Conservation (phyloP, 2,888 invertebrate species). For the Ochlodes sylvanus region DNA sequence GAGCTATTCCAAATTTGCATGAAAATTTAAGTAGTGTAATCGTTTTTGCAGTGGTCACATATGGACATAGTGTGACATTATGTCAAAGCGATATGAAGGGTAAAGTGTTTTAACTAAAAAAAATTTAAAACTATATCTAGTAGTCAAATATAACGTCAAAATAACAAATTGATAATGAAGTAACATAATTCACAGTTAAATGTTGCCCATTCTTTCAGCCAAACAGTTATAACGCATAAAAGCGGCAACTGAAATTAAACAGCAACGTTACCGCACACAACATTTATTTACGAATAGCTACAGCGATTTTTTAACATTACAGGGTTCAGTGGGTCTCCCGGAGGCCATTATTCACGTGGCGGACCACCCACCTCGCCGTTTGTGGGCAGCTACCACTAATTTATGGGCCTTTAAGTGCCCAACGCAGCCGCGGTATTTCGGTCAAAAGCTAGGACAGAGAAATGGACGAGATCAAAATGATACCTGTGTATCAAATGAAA, state of each 20-base stretch:
- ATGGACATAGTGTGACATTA: too few species aligned
- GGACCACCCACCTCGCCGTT: slow-evolving; percentile 76
- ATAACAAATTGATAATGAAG: too few species aligned
- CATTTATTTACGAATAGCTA: slow-evolving; percentile 46
- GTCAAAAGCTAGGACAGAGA: slow-evolving; percentile 60
- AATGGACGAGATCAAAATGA: slow-evolving; percentile 16
- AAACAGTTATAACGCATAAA: slow-evolving; percentile 27
- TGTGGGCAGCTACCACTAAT: slow-evolving; percentile 78
- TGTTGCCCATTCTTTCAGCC: slow-evolving; percentile 1
- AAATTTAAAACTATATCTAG: too few species aligned
- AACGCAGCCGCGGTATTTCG: slow-evolving; percentile 64
- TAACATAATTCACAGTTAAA: neutral
- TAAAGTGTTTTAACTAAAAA: too few species aligned
- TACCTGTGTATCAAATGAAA: neutral
- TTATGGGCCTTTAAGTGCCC: slow-evolving; percentile 80
- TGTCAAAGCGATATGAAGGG: too few species aligned
- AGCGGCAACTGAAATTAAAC: slow-evolving; percentile 36
- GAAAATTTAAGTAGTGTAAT: too few species aligned
- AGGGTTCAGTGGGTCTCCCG: slow-evolving; percentile 61
- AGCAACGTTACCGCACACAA: slow-evolving; percentile 27
- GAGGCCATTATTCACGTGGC: slow-evolving; percentile 75
- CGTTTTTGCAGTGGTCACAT: too few species aligned
- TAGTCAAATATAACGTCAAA: too few species aligned
- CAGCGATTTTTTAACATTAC: slow-evolving; percentile 56
- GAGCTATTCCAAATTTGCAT: too few species aligned